These are phyloP conservation scores for Magallana gigas DNA, from an alignment of 1,140 invertebrate genomes.

Conservation along the genomic window DNA sequence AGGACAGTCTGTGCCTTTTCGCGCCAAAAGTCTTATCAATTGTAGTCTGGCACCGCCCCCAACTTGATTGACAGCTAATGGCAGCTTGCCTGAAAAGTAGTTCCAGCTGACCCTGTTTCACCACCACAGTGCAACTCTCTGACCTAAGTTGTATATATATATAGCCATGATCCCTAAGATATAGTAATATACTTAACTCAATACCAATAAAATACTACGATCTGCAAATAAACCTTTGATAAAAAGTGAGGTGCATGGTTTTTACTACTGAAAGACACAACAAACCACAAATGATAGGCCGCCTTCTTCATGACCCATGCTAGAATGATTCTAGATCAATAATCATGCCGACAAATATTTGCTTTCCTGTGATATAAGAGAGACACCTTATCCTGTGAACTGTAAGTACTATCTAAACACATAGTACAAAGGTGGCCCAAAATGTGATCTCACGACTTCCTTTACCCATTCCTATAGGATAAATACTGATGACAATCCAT, in stretches of 20 bases:
- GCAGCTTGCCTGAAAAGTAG: not conserved
- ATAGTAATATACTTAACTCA: not conserved
- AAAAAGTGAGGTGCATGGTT: too few relatives aligned
- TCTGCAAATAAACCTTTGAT: too few relatives aligned
- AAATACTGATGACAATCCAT: not conserved
- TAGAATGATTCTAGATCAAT: not conserved
- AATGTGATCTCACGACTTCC: not conserved
- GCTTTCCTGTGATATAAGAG: conserved; percentile 25
- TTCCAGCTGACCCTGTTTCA: conserved; percentile 23
- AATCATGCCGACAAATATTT: conserved; percentile 14
- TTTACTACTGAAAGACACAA: not conserved
- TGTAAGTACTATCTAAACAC: conserved; percentile 12
- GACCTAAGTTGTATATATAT: conserved; percentile 13
- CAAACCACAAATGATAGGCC: not conserved
- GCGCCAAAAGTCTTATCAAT: conserved; percentile 25
- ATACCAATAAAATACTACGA: too few relatives aligned
- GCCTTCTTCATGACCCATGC: conserved; percentile 6
- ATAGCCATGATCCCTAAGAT: not conserved
- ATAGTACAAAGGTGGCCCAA: not conserved
- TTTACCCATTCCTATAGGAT: not conserved
- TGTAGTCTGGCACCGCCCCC: not conserved
- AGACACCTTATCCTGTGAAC: not conserved
- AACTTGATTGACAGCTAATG: conserved; percentile 20
- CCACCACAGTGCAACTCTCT: conserved; percentile 15
- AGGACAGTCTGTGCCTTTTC: conserved; percentile 15